phyloP scores from a whole-genome alignment of 1,140 invertebrate species.

The Batillaria attramentaria region DNA sequence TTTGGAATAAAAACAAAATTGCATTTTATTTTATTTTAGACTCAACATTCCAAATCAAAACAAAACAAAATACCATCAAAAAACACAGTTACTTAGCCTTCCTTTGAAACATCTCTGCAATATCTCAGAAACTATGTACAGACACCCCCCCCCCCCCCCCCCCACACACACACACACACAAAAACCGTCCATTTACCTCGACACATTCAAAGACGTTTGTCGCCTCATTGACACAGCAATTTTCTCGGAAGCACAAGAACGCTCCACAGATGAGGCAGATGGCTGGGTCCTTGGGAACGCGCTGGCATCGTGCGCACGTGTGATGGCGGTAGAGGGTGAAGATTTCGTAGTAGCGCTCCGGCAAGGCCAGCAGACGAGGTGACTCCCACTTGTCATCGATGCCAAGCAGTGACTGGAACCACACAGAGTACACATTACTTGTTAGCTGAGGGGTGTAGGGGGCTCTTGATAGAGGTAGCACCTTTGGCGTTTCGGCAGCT shows the following conservation, averaged over 20 bases:
- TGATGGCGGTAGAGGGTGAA: constrained; percentile 96
- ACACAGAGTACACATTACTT: constrained; percentile 29
- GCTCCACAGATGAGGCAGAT: constrained; percentile 95
- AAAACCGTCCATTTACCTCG: constrained; percentile 75
- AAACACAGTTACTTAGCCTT: too few species aligned
- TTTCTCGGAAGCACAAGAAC: constrained; percentile 92
- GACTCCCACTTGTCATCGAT: constrained; percentile 81
- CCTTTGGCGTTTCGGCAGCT: too few species aligned
- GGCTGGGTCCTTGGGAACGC: constrained; percentile 90
- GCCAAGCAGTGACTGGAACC: constrained; percentile 76
- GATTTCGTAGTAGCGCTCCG: constrained; percentile 91
- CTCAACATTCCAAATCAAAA: too few species aligned
- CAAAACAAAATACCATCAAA: too few species aligned
- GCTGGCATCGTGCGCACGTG: constrained; percentile 88
- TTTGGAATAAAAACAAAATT: too few species aligned
- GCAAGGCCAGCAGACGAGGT: constrained; percentile 87
- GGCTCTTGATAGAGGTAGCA: too few species aligned
- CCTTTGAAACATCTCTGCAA: too few species aligned
- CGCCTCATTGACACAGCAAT: constrained; percentile 83
- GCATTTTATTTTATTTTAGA: too few species aligned
- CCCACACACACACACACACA: constrained; percentile 15
- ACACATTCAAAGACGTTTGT: constrained; percentile 88
- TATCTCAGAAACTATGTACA: too few species aligned
- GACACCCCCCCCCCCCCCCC: too few species aligned
- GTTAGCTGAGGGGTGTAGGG: background rate